phyloP scores from a whole-genome alignment of 2,888 invertebrate genomes.

The Pelosia muscerda region DNA sequence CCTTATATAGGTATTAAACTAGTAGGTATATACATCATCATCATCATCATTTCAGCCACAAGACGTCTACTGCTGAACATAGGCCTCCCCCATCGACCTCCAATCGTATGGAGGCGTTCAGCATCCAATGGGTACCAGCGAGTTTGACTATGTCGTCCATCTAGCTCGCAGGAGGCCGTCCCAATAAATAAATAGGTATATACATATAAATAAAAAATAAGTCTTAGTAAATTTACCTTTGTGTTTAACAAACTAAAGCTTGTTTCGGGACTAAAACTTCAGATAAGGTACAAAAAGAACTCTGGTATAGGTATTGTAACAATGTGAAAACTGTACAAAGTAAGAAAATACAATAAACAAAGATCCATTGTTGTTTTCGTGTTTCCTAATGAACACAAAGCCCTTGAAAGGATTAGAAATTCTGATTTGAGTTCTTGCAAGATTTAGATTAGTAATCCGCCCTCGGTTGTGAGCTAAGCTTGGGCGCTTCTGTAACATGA shows the following conservation, averaged over 20 bases:
- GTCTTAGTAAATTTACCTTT: no score
- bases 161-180: no score
- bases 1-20: no score
- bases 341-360: neutral
- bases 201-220: no score
- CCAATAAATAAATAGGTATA: no score
- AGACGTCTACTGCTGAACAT: no score
- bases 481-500: constrained; percentile 22
- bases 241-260: neutral
- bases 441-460: constrained; percentile 14
- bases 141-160: no score
- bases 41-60: no score
- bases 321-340: neutral
- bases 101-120: no score
- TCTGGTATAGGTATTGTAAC: neutral
- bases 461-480: constrained; percentile 12
- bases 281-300: neutral
- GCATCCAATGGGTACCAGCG: no score
- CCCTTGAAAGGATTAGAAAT: neutral
- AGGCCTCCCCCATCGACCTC: no score
- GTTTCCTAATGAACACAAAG: neutral
- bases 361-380: neutral
- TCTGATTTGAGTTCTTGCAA: neutral
- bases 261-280: neutral
- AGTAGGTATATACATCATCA: no score